A percentile compares a stretch with the other conserved stretches of the same genome.
phyloP scores from a whole-genome alignment of 2,113 vertebrate species.

The Pelecanus crispus region DNA sequence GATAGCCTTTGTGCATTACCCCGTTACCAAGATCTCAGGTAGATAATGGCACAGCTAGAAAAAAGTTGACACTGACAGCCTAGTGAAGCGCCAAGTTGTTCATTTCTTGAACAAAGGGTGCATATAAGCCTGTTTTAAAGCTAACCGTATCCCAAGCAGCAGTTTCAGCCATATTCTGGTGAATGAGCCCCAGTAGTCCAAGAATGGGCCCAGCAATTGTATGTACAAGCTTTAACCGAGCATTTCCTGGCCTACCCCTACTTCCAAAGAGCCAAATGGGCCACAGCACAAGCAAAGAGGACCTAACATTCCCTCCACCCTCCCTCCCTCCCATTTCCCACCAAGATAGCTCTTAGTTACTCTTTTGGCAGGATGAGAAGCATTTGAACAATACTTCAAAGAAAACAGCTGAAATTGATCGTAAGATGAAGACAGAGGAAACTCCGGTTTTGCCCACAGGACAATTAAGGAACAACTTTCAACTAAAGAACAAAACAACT shows the following conservation, averaged over 20 bases:
- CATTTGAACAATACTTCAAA: not conserved
- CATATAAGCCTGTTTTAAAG: not conserved
- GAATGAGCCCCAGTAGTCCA: not conserved
- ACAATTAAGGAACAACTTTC: not conserved
- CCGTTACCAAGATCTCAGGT: not conserved
- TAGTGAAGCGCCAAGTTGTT: not conserved
- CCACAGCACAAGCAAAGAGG: not conserved
- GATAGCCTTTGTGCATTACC: not conserved
- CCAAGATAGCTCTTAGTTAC: not conserved
- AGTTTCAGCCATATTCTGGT: not conserved
- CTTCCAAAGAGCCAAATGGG: not conserved
- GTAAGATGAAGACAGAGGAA: not conserved
- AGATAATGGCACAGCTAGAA: not conserved
- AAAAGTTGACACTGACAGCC: not conserved
- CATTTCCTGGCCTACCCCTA: not conserved
- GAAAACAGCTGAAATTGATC: not conserved
- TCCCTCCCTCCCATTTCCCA: not conserved
- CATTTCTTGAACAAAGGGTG: not conserved
- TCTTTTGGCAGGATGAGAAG: not conserved
- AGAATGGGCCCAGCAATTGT: not conserved
- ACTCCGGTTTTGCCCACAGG: not conserved
- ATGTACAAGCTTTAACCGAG: not conserved
- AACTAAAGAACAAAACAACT: not conserved
- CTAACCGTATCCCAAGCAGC: not conserved
- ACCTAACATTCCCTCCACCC: not conserved